Evolutionary conservation across 1,140 invertebrate species (phyloP).

Genomic region (Drosophila bipectinata): DNA sequence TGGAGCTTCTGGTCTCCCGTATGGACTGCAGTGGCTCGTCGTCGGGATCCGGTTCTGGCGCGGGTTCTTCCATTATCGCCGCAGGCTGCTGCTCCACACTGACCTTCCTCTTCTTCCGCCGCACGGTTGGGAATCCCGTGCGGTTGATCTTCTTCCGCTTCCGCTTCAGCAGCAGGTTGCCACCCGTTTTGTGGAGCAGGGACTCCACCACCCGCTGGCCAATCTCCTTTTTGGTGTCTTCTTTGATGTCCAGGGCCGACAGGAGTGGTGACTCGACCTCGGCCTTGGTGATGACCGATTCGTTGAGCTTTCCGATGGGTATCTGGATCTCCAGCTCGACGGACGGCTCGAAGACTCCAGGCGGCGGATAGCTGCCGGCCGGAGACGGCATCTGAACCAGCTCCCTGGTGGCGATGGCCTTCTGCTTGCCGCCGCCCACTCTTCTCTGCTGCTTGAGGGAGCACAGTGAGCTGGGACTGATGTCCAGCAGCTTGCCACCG

Average conservation of each 20-base stretch:
- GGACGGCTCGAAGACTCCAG: slow-evolving; percentile 87
- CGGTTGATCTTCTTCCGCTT: slow-evolving; percentile 92
- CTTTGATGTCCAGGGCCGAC: slow-evolving; percentile 58
- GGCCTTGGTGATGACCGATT: slow-evolving; percentile 79
- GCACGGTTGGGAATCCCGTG: slow-evolving; percentile 93
- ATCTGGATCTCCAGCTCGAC: slow-evolving; percentile 87
- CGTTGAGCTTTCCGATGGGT: slow-evolving; percentile 84
- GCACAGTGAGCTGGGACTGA: slow-evolving; percentile 72
- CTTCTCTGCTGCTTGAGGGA: slow-evolving; percentile 68
- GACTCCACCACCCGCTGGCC: slow-evolving; percentile 75
- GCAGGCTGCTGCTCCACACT: slow-evolving; percentile 45
- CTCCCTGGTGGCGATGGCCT: slow-evolving; percentile 26
- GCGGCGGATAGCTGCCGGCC: slow-evolving; percentile 84
- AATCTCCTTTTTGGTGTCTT: slow-evolving; percentile 59
- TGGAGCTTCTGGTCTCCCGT: slow-evolving; percentile 63
- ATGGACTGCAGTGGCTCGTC: slow-evolving; percentile 21
- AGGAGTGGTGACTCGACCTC: slow-evolving; percentile 75
- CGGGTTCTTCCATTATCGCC: neutral
- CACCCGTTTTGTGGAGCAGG: slow-evolving; percentile 71
- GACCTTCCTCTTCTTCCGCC: slow-evolving; percentile 92
- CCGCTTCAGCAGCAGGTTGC: slow-evolving; percentile 87
- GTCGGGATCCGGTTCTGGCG: slow-evolving; percentile 18
- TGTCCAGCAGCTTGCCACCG: slow-evolving; percentile 71
- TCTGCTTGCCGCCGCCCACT: slow-evolving; percentile 33
- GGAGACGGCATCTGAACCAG: slow-evolving; percentile 41